phyloP scores from a whole-genome alignment of 2,113 vertebrate genomes.

The Etheostoma cragini region DNA sequence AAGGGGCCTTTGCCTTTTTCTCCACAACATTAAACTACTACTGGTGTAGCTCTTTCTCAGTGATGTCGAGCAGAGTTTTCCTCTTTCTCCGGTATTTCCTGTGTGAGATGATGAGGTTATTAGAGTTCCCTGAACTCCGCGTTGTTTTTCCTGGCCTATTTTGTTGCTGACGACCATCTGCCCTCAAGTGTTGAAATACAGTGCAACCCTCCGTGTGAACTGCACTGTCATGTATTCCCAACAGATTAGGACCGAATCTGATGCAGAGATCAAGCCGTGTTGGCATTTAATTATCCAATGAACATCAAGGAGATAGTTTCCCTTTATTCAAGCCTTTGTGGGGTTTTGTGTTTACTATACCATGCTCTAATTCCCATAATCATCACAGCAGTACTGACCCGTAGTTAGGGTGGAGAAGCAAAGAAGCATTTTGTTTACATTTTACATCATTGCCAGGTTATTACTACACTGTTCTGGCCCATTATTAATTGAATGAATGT shows the following conservation, averaged over 20 bases:
- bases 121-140: conserved; percentile 44
- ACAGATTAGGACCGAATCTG: neutral
- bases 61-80: conserved; percentile 43
- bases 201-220: neutral
- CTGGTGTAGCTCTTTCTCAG: neutral
- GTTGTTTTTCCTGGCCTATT: conserved; percentile 9
- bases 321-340: neutral
- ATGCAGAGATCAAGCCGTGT: neutral
- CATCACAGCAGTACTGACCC: neutral
- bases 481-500: too few species aligned
- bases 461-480: neutral
- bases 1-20: neutral
- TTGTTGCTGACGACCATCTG: neutral
- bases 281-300: neutral
- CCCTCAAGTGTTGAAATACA: conserved; percentile 25
- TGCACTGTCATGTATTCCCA: neutral
- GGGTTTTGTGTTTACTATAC: neutral
- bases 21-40: neutral
- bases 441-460: neutral
- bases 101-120: conserved; percentile 1
- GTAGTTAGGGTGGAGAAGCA: neutral
- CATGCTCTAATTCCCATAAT: neutral
- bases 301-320: neutral
- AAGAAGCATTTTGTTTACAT: neutral
- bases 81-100: conserved; percentile 40